These are phyloP conservation scores for Anoura caudifer DNA, from an alignment of 2,113 vertebrate genomes.

Conservation along the genomic window DNA sequence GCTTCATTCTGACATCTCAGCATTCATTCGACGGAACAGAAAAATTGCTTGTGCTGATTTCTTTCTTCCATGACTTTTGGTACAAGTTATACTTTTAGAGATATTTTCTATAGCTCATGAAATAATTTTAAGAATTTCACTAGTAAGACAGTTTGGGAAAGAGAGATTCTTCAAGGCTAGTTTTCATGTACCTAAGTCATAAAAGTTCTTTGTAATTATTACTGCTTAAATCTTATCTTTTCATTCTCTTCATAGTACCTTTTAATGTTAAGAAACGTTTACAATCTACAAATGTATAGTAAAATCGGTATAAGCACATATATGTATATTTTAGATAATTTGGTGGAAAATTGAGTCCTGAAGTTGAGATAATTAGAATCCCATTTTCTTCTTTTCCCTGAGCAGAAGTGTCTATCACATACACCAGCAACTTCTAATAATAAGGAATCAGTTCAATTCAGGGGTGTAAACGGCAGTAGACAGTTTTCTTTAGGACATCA, in stretches of 20 bases:
- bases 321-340: background rate
- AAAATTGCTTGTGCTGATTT: slow-evolving; percentile 27
- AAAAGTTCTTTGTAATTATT: background rate
- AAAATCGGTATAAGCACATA: background rate
- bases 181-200: background rate
- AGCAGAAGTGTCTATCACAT: background rate
- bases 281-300: background rate
- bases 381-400: background rate
- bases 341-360: background rate
- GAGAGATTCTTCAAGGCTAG: background rate
- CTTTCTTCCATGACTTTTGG: slow-evolving; percentile 6
- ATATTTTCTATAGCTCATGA: background rate
- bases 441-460: background rate
- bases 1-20: slow-evolving; percentile 43
- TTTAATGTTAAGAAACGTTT: background rate
- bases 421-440: background rate
- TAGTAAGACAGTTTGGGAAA: background rate
- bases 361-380: background rate
- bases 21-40: slow-evolving; percentile 29
- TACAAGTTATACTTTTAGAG: background rate
- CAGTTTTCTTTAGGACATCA: background rate
- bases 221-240: background rate
- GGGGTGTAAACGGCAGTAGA: background rate
- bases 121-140: slow-evolving; percentile 26
- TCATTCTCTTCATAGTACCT: background rate